phyloP scores from a whole-genome alignment of 2,797 vertebrate species.

The Pseudomugil tenellus region DNA sequence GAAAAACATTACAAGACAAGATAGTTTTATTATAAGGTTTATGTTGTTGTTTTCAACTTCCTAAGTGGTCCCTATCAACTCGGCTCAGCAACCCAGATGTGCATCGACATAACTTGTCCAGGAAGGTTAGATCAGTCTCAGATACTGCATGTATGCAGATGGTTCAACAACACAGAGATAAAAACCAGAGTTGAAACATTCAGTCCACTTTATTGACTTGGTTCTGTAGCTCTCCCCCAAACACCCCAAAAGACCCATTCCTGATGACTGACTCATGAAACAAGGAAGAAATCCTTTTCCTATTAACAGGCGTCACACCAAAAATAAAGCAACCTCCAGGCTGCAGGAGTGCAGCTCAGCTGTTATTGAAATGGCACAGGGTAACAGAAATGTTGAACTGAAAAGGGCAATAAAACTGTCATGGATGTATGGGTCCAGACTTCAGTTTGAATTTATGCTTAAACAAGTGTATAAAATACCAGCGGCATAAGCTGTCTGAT shows the following conservation, averaged over 20 bases:
- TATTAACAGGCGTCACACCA: conserved; percentile 56
- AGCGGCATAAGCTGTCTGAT: conserved; percentile 15
- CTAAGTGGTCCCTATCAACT: neutral
- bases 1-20: conserved; percentile 16
- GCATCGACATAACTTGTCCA: conserved; percentile 4
- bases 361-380: conserved; percentile 54
- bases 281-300: conserved; percentile 54
- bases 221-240: conserved; percentile 22
- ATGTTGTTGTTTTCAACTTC: neutral
- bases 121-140: conserved; percentile 2
- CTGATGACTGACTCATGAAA: conserved; percentile 62
- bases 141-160: conserved; percentile 13
- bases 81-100: neutral
- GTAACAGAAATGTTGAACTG: conserved; percentile 40
- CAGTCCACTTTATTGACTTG: conserved; percentile 37
- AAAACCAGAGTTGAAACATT: conserved; percentile 41
- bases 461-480: conserved; percentile 25
- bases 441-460: conserved; percentile 11
- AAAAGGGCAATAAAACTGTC: conserved; percentile 26
- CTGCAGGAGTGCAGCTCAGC: conserved; percentile 44
- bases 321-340: conserved; percentile 48
- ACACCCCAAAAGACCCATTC: conserved; percentile 57
- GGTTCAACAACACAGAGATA: conserved; percentile 13
- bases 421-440: neutral
- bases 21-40: conserved; percentile 13